Conservation (phyloP, 2,113 vertebrate species). For the Syngnathoides biaculeatus region DNA sequence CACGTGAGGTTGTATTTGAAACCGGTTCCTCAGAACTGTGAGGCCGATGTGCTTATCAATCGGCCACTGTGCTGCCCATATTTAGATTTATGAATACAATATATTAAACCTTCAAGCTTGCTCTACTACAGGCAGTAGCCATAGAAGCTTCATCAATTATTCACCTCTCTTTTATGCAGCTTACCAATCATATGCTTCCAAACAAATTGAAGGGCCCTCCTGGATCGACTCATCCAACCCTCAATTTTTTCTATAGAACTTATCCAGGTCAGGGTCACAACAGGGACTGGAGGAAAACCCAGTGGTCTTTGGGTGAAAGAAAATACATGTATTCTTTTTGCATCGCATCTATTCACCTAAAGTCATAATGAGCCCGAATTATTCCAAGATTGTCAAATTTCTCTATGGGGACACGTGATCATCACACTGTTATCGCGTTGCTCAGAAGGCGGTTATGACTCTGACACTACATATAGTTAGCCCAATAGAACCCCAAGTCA, state of each 20-base stretch:
- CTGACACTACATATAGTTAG: not conserved
- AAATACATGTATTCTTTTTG: not conserved
- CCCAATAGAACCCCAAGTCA: no score
- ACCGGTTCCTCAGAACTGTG: no score
- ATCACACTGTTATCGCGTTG: not conserved
- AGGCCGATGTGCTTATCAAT: no score
- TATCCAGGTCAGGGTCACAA: not conserved
- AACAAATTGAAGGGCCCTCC: not conserved
- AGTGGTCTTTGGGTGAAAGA: not conserved
- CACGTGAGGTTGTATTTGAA: no score
- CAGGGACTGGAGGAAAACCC: not conserved
- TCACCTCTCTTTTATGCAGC: not conserved
- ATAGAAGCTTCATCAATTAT: not conserved
- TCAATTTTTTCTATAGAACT: not conserved
- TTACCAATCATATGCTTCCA: not conserved
- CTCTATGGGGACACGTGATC: no score
- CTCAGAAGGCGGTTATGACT: not conserved
- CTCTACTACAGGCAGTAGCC: not conserved
- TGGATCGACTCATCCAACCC: not conserved
- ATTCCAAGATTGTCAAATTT: no score
- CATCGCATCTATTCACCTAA: not conserved
- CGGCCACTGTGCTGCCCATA: no score
- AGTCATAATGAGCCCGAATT: not conserved
- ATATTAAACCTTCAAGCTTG: no score
- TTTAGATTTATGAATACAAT: no score